Evolutionary conservation across 2,113 vertebrate species (phyloP).

Genomic region (Pachycephala philippinensis): DNA sequence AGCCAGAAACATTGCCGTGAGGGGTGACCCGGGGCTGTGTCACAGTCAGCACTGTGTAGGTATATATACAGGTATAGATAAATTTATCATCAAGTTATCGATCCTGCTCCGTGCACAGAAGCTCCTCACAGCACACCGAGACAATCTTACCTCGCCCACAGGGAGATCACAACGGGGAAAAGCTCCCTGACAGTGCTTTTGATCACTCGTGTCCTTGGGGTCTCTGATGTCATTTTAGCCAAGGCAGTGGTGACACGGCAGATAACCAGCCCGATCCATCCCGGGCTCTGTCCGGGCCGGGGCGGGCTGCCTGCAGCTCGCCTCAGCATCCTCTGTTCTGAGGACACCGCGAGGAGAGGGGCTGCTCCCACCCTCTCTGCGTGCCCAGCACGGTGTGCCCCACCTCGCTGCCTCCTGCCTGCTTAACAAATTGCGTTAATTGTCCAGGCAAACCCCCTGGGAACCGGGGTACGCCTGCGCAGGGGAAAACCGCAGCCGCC

Average conservation of each 20-base stretch:
- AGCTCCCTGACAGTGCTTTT: neutral
- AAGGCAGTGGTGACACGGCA: neutral
- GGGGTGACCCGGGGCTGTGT: neutral
- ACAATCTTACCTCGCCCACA: accelerated
- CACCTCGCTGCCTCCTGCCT: neutral
- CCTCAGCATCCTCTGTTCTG: neutral
- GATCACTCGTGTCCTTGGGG: neutral
- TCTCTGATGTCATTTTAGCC: neutral
- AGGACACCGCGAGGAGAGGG: neutral
- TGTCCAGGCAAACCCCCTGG: neutral
- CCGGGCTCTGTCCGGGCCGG: neutral
- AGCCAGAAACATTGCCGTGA: neutral
- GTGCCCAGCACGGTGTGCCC: neutral
- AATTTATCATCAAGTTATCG: neutral
- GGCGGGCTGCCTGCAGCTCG: neutral
- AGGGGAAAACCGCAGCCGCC: neutral
- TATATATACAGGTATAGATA: no score
- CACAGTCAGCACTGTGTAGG: neutral
- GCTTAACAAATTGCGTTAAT: neutral
- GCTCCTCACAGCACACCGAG: neutral
- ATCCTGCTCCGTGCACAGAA: neutral
- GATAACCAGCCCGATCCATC: accelerated
- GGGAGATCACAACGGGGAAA: neutral
- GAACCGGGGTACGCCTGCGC: neutral
- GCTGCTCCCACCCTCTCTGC: neutral